Base-by-base conservation (phyloP, 2,113 vertebrate species). In the Empidonax alnorum region DNA sequence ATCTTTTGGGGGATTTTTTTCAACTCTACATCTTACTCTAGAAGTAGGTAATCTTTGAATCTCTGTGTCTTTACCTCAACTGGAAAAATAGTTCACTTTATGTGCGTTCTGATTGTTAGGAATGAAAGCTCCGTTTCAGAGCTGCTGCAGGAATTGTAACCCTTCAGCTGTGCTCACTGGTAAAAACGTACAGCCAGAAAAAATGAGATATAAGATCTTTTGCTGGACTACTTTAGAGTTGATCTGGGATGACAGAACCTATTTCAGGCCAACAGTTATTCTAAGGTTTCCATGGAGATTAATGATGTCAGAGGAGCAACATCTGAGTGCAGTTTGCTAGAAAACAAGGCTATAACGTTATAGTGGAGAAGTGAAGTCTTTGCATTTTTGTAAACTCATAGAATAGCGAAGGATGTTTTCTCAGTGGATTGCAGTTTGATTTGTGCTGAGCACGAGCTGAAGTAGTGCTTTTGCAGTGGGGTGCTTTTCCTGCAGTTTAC, bases 281-380 rank as follows among this genome's bases (percentile, higher is more conserved):
- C 92, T 96, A 33, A 88, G 80, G 97, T 98, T 98, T 96, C 98
- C 95, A 97, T 98, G 98, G 97, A 96, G 97, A 98, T 96, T 90
- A 91, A 87, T 94, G 84, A 87, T 98, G 97, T 98, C 96, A 98
- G 94, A 94, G 90, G 89, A 98, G 96, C 96, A 97, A 96, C 59
- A 72, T 93, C 96, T 97, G 90, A 97, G 86, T 89, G 89, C 71
- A 83, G 62, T 97, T 95, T 95, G 91, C 94, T 97, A 71, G 93
- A 85, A 95, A 97, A 93, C 93, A 69, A 82, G 91, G 79, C 94
- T 96, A 21, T 92, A 75, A 93, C 93, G 72, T 89, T 93, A 58
- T 67, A 74, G 76, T 42, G 84, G 25, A 72, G 53, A 77, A 93
- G 62, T 77, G 76, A 95, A 91, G 65, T 49, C 41, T 95, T 58